These are phyloP conservation scores for Sus scrofa DNA, from an alignment of 2,113 vertebrate genomes.

Conservation along the genomic window T2T-Sscrofa CM000830.6:8164501-8165000, in stretches of 20 bases:
- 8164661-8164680: neutral
- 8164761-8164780: neutral
- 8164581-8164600: neutral
- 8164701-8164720: neutral
- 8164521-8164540: neutral
- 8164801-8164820: fast-evolving
- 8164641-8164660: neutral
- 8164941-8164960: too few relatives aligned
- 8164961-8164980: too few relatives aligned
- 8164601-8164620: neutral
- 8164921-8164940: neutral
- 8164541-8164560: neutral
- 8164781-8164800: neutral
- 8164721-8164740: neutral
- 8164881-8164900: neutral
- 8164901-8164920: neutral
- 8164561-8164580: neutral
- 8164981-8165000: neutral
- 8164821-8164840: neutral
- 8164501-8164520: too few relatives aligned
- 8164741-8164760: neutral
- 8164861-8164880: neutral
- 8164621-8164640: neutral
- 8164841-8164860: neutral
- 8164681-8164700: neutral